phyloP scores from a whole-genome alignment of 1,140 invertebrate genomes.

The Goniozus legneri region DNA sequence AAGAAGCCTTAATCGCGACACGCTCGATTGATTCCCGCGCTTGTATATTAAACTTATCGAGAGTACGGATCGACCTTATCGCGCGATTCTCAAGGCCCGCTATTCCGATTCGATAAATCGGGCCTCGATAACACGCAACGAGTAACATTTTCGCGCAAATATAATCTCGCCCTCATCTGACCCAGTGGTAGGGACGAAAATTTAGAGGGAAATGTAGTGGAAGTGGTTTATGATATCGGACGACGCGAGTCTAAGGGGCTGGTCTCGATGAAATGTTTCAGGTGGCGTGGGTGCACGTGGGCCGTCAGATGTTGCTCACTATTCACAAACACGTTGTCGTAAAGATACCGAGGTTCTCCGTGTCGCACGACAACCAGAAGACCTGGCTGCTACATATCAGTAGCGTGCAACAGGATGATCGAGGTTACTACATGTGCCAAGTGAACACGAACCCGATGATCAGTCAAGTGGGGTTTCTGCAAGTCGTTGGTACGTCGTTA shows the following conservation, averaged over 20 bases:
- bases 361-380: constrained; percentile 87
- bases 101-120: too few relatives aligned
- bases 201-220: too few relatives aligned
- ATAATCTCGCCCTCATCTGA: too few relatives aligned
- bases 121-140: too few relatives aligned
- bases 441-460: constrained; percentile 96
- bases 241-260: too few relatives aligned
- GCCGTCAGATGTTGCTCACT: constrained; percentile 89
- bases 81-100: too few relatives aligned
- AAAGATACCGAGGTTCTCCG: constrained; percentile 79
- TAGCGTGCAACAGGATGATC: constrained; percentile 83
- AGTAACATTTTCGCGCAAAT: too few relatives aligned
- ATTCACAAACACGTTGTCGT: constrained; percentile 89
- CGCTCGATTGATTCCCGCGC: background rate
- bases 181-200: too few relatives aligned
- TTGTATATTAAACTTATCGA: too few relatives aligned
- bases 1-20: background rate
- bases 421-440: constrained; percentile 90
- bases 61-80: too few relatives aligned
- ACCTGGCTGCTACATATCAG: constrained; percentile 87
- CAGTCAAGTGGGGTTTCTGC: constrained; percentile 87
- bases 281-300: constrained; percentile 93
- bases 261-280: too few relatives aligned
- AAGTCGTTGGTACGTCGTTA: constrained; percentile 73
- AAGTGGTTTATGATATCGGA: too few relatives aligned